Percentiles rank a stretch among this genome's conserved stretches.
Evolutionary conservation across 23 tunicate species (phyloP).

Genomic region (Trididemnum clinides): DNA sequence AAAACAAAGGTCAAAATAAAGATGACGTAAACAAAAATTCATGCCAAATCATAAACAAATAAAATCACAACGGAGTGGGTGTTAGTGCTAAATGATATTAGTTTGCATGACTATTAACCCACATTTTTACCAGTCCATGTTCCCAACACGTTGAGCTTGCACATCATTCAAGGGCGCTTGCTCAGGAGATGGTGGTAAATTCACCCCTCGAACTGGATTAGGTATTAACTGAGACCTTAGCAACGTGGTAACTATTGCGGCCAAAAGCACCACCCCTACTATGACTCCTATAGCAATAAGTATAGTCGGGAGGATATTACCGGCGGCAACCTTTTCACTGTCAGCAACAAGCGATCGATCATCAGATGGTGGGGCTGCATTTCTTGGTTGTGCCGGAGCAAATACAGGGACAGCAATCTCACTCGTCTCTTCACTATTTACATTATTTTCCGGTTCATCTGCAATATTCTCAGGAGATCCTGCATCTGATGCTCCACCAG

Average conservation of each 20-base stretch:
- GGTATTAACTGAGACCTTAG: constrained; percentile 24
- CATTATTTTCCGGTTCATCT: not conserved
- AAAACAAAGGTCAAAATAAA: too few species aligned
- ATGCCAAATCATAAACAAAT: too few species aligned
- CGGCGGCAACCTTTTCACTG: not conserved
- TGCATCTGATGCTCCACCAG: not conserved
- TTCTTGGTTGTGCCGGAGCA: too few species aligned
- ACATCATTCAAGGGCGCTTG: constrained; percentile 73
- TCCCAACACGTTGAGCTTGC: constrained; percentile 79
- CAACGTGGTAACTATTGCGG: constrained; percentile 71
- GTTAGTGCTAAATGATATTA: too few species aligned
- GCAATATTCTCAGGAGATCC: not conserved
- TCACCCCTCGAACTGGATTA: constrained; percentile 20
- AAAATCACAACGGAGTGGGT: too few species aligned
- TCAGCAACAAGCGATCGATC: not conserved
- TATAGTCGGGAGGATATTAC: constrained; percentile 33
- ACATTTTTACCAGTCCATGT: constrained; percentile 78
- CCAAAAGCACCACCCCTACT: constrained; percentile 67
- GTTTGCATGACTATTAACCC: too few species aligned
- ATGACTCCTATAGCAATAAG: constrained; percentile 79
- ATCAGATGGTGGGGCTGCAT: too few species aligned
- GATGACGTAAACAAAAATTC: too few species aligned
- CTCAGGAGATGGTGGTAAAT: constrained; percentile 44
- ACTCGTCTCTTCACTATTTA: too few species aligned
- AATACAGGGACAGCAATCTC: too few species aligned